Evolutionary conservation across 1,140 invertebrate genomes (phyloP).

Genomic region (Palaemon carinicauda): DNA sequence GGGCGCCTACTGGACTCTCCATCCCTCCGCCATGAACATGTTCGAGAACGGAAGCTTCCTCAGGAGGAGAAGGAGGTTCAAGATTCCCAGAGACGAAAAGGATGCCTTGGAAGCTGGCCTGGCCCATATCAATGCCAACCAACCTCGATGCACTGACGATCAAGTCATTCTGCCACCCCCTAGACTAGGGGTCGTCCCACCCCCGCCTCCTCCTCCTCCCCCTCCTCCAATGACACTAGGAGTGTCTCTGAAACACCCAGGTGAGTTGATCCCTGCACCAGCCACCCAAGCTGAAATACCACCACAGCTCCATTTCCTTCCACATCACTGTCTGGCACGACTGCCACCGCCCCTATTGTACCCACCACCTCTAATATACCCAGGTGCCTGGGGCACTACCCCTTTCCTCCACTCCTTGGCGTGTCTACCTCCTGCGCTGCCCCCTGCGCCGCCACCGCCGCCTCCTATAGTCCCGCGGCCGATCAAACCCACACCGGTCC

Average conservation of each 20-base stretch:
- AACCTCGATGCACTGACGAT: neutral
- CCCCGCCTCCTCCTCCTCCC: neutral
- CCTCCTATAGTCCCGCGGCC: conserved; percentile 18
- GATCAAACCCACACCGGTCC: conserved; percentile 30
- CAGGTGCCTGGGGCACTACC: conserved; percentile 18
- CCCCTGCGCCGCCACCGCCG: conserved; percentile 3
- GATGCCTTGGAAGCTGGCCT: conserved; percentile 28
- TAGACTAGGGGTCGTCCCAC: neutral
- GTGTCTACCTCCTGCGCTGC: conserved; percentile 32
- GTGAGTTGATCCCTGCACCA: neutral
- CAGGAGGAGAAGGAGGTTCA: conserved; percentile 36
- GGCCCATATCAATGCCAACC: conserved; percentile 10
- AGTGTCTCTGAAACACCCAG: neutral
- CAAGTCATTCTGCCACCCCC: neutral
- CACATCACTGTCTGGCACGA: conserved; percentile 9
- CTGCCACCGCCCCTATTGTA: conserved; percentile 32
- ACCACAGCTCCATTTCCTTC: conserved; percentile 21
- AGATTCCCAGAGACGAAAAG: conserved; percentile 39
- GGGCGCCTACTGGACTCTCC: conserved; percentile 52
- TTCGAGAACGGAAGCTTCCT: conserved; percentile 52
- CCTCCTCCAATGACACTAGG: no score
- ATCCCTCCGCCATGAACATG: conserved; percentile 52
- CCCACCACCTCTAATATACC: conserved; percentile 32
- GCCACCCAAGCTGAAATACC: neutral
- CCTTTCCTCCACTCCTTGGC: conserved; percentile 18